Evolutionary conservation across 2,888 invertebrate species (phyloP).

Genomic region (Nymphalis c-album): DNA sequence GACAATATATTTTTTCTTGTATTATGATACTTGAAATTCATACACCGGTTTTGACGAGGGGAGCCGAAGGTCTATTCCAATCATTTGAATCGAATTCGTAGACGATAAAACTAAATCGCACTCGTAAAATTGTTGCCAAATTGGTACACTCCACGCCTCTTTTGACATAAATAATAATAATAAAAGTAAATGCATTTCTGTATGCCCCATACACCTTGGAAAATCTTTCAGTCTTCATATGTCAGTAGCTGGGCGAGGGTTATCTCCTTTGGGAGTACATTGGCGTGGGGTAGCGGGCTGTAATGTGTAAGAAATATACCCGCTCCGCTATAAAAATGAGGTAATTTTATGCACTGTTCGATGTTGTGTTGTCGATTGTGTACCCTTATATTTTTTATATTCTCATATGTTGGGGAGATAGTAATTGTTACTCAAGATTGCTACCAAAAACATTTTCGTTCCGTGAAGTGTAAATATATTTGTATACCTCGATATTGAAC

Average conservation of each 20-base stretch:
- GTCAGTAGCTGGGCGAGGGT: constrained; percentile 52
- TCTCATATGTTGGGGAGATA: constrained; percentile 31
- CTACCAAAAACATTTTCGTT: background rate
- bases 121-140: constrained; percentile 68
- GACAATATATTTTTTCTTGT: too few relatives aligned
- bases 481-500: background rate
- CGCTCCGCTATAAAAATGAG: constrained; percentile 68
- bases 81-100: constrained; percentile 71
- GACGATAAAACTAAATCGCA: constrained; percentile 69
- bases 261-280: constrained; percentile 57
- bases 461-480: background rate
- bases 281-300: constrained; percentile 48
- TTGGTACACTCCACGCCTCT: constrained; percentile 63
- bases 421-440: constrained; percentile 14
- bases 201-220: constrained; percentile 55
- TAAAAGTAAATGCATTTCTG: constrained; percentile 65
- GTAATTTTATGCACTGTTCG: constrained; percentile 75
- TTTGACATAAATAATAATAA: constrained; percentile 69
- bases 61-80: constrained; percentile 57
- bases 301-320: constrained; percentile 63
- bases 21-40: constrained; percentile 4
- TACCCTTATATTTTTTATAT: constrained; percentile 39
- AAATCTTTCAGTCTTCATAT: constrained; percentile 61
- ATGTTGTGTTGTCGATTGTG: constrained; percentile 50
- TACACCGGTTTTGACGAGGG: constrained; percentile 36